These are phyloP conservation scores for Austrofundulus limnaeus DNA, from an alignment of 2,113 vertebrate species.

Conservation along the genomic window DNA sequence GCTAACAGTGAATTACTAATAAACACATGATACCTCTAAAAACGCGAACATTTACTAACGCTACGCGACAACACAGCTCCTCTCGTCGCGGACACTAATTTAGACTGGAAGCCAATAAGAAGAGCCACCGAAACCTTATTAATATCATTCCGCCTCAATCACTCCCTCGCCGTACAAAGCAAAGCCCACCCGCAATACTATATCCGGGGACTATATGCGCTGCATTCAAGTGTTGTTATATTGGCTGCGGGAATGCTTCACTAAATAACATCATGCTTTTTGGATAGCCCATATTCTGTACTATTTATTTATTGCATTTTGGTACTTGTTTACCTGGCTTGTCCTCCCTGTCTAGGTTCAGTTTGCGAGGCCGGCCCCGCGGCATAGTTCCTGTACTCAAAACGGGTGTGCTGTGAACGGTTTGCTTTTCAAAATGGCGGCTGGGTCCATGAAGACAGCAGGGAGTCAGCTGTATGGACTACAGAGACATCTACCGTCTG, in stretches of 20 bases:
- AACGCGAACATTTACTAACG: background rate
- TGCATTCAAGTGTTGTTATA: conserved; percentile 72
- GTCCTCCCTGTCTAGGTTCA: conserved; percentile 83
- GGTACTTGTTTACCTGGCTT: conserved; percentile 86
- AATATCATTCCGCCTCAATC: conserved; percentile 91
- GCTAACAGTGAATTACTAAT: conserved; percentile 48
- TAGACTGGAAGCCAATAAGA: conserved; percentile 77
- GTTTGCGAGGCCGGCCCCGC: conserved; percentile 94
- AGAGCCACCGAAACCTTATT: conserved; percentile 79
- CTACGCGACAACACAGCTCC: background rate
- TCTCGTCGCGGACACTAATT: conserved; percentile 56
- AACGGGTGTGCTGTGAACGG: conserved; percentile 82
- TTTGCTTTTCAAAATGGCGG: conserved; percentile 83
- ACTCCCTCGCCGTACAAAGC: conserved; percentile 81
- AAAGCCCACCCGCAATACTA: conserved; percentile 82
- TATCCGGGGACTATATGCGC: conserved; percentile 97
- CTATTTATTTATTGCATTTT: conserved; percentile 76
- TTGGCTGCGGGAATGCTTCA: conserved; percentile 52
- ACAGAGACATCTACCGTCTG: conserved; percentile 77
- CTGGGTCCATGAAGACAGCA: conserved; percentile 42
- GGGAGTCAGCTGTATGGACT: conserved; percentile 44
- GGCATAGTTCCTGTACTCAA: conserved; percentile 89
- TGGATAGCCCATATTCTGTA: conserved; percentile 53
- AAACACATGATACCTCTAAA: conserved; percentile 4
- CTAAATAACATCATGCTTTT: conserved; percentile 37